Base-by-base conservation (phyloP, 2,888 invertebrate species). In the Sesia bembeciformis region DNA sequence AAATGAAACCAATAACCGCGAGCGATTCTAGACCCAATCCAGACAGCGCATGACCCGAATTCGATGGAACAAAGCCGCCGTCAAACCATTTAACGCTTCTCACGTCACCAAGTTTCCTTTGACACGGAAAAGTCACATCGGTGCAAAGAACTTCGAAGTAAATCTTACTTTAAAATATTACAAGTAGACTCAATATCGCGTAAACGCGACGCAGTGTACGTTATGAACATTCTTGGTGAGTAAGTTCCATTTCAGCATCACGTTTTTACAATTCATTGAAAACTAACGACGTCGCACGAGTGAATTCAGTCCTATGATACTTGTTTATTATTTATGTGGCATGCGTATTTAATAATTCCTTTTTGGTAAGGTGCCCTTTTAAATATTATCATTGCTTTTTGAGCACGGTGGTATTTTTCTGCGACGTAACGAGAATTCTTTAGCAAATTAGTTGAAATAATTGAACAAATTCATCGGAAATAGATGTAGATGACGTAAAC, bases 241-340 rank as follows among this genome's bases (percentile, higher is more conserved):
- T 62, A 65, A 70, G 67, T 72, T 74, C 65, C 59, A 67, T 71
- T 73, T 74, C 72, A 73, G 72, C 71, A 76, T 80, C 78, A 81
- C 78, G 78, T 81, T 76, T 72, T 70, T 68, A 72, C 72, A 74
- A 76, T 76, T 76, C 68, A 70, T 70, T 70, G 62, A 62, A 61
- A 62, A 62, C 58, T 58, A 61, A 61, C 58, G 61, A 58, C 60
- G 56, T 54, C 53, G 61, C 54, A 56, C 59, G 60, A 61, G 56
- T 60, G 58, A 59, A 60, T 60, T 58, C 57, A 56, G 56, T 54
- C 66, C 63, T 63, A 70, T 60, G 65, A 65, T 59, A 63, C 66
- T 68, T 74, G 73, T 72, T 76, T 80, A 76, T 77, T 78, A 76
- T 78, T 77, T 76, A 80, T 74, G 67, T 65, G 55, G 59, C 59